Evolutionary conservation across 2,888 invertebrate species (phyloP).

Genomic region (Perithous albicinctus): DNA sequence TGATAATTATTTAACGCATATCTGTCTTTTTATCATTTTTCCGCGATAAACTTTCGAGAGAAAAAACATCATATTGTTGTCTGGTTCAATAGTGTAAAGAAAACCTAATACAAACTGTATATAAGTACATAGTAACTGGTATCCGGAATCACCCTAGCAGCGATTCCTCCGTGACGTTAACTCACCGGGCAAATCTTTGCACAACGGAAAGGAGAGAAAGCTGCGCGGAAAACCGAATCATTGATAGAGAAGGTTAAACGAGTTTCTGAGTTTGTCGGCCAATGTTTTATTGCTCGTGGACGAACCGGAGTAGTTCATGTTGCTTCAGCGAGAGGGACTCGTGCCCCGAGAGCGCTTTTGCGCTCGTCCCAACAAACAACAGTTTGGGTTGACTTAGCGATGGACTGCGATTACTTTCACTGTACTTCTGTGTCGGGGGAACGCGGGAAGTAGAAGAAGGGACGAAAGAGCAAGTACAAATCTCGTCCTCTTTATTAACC

Average conservation of each 20-base stretch:
- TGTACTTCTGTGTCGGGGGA: slow-evolving; percentile 26
- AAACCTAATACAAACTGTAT: slow-evolving; percentile 3
- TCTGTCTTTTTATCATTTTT: neutral
- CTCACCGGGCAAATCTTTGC: slow-evolving; percentile 63
- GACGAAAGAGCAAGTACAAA: neutral
- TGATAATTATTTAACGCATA: no score
- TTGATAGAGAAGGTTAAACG: slow-evolving; percentile 52
- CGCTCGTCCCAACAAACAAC: slow-evolving; percentile 48
- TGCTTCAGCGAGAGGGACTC: neutral
- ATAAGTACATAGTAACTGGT: slow-evolving; percentile 24
- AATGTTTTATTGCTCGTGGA: slow-evolving; percentile 66
- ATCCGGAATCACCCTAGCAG: slow-evolving; percentile 29
- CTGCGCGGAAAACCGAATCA: slow-evolving; percentile 6
- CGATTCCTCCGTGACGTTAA: slow-evolving; percentile 54
- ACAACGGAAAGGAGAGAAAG: slow-evolving; percentile 22
- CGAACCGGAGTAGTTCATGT: slow-evolving; percentile 14
- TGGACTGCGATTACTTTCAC: slow-evolving; percentile 54
- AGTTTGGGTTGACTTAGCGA: slow-evolving; percentile 63
- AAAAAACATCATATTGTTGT: neutral
- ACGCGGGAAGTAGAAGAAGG: slow-evolving; percentile 9
- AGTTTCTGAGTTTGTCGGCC: slow-evolving; percentile 69
- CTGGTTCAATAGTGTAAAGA: neutral
- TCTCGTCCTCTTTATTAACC: slow-evolving; percentile 1
- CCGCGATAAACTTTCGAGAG: neutral
- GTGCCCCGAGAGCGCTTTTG: slow-evolving; percentile 36